Percentiles rank a stretch among this genome's conserved stretches.
Evolutionary conservation across 1,140 invertebrate species (phyloP).

Genomic region (Bombus confusus): DNA sequence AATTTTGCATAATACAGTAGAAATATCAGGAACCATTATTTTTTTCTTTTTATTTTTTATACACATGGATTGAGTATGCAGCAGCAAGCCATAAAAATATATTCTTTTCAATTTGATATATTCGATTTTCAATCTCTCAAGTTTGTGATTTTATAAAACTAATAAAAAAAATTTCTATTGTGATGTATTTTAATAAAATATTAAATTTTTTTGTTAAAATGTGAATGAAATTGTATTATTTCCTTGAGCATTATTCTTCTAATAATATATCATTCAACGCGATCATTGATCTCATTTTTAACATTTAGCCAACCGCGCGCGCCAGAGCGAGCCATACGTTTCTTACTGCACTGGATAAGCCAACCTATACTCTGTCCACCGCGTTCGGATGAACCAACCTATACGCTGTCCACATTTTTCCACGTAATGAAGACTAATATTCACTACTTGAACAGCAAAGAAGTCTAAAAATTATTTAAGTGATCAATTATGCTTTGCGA

Average conservation of each 20-base stretch:
- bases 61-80: constrained; percentile 26
- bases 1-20: constrained; percentile 42
- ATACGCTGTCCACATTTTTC: too few species aligned
- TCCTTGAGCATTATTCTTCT: constrained; percentile 39
- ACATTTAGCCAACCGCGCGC: too few species aligned
- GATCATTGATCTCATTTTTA: constrained; percentile 25
- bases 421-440: too few species aligned
- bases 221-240: constrained; percentile 36
- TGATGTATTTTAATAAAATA: constrained; percentile 37
- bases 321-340: too few species aligned
- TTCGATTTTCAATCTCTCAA: constrained; percentile 43
- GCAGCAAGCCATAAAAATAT: constrained; percentile 51
- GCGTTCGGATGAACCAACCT: too few species aligned
- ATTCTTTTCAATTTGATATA: constrained; percentile 39
- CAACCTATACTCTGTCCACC: too few species aligned
- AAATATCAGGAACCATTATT: constrained; percentile 47
- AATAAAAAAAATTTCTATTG: constrained; percentile 31
- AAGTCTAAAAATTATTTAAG: too few species aligned
- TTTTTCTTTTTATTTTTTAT: constrained; percentile 24
- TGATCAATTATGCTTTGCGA: too few species aligned
- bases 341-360: too few species aligned
- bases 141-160: constrained; percentile 40
- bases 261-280: constrained; percentile 19
- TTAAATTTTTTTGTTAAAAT: constrained; percentile 33
- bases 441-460: too few species aligned